phyloP scores from a whole-genome alignment of 1,140 invertebrate genomes.

The Drosophila kikkawai region DNA sequence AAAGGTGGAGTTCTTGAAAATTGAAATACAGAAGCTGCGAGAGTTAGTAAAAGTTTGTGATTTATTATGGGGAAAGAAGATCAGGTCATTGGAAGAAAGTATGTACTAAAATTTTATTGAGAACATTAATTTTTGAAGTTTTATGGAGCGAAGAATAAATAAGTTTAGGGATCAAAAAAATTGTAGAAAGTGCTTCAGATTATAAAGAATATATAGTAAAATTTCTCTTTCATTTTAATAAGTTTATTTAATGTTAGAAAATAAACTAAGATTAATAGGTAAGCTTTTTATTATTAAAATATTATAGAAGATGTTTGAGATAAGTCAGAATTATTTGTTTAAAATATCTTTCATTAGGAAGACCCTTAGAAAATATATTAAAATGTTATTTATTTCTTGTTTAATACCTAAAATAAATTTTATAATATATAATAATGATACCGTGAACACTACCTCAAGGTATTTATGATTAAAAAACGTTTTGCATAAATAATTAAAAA shows the following conservation, averaged over 20 bases:
- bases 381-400: too few species aligned
- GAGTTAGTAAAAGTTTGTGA: not conserved
- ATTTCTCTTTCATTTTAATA: too few species aligned
- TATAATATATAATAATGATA: too few species aligned
- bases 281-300: too few species aligned
- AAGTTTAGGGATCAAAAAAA: not conserved
- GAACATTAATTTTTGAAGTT: not conserved
- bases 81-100: not conserved
- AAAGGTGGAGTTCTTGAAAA: not conserved
- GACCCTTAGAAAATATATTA: too few species aligned
- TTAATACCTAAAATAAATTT: too few species aligned
- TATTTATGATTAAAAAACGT: too few species aligned
- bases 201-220: not conserved
- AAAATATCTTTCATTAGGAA: not conserved
- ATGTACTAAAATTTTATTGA: not conserved
- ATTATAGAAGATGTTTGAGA: not conserved
- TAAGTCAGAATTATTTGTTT: not conserved
- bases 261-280: too few species aligned
- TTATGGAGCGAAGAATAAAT: not conserved
- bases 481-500: too few species aligned
- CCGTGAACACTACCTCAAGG: too few species aligned
- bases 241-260: too few species aligned
- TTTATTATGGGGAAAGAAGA: constrained; percentile 4
- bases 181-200: not conserved
- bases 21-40: constrained; percentile 4